Evolutionary conservation across 2,888 invertebrate genomes (phyloP).

Genomic region (Tetragonula carbonaria): DNA sequence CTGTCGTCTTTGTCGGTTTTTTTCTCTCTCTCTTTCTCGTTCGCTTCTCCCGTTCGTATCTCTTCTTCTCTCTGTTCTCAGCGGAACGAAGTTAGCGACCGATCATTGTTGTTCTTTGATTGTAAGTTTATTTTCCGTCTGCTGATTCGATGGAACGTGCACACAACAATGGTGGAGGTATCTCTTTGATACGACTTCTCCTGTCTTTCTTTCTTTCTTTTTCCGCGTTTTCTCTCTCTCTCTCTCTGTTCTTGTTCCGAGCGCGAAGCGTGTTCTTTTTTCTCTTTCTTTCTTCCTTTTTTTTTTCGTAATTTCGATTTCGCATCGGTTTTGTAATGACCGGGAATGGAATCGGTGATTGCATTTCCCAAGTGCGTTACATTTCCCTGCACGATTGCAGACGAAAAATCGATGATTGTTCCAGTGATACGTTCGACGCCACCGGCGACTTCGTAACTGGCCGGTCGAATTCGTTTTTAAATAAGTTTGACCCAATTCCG

Average conservation of each 20-base stretch:
- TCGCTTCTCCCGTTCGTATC: background rate
- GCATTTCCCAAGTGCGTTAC: background rate
- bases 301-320: background rate
- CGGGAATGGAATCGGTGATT: background rate
- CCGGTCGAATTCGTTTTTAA: constrained; percentile 21
- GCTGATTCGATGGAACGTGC: constrained; percentile 43
- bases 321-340: constrained; percentile 1
- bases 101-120: constrained; percentile 43
- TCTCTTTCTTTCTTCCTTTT: too few relatives aligned
- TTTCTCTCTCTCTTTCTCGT: too few relatives aligned
- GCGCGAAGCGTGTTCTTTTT: too few relatives aligned
- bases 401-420: constrained; percentile 3
- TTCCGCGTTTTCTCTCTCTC: background rate
- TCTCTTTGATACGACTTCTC: constrained; percentile 23
- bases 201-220: background rate
- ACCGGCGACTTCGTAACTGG: constrained; percentile 4
- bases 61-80: background rate
- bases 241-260: background rate
- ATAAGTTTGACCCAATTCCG: constrained; percentile 40
- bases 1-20: background rate
- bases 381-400: background rate
- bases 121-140: constrained; percentile 46
- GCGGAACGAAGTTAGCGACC: constrained; percentile 32
- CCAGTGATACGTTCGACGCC: constrained; percentile 12
- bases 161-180: background rate